Evolutionary conservation across 2,797 vertebrate genomes (phyloP).

Genomic region (Cynodonichthys magdalenae): DNA sequence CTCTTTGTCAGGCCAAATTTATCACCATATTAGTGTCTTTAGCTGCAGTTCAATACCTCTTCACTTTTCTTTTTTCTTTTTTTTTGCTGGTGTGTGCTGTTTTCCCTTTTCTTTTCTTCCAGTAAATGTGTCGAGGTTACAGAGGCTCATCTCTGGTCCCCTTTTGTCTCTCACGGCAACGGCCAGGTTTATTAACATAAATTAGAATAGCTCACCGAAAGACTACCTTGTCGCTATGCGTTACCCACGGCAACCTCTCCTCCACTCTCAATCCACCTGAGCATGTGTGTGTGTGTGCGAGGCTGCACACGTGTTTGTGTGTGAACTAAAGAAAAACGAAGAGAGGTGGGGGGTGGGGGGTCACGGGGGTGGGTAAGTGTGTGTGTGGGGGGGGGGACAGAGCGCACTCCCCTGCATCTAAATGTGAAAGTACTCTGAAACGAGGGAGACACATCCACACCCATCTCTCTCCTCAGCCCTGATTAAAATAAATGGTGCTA

Average conservation of each 20-base stretch:
- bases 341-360: conserved; percentile 18
- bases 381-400: conserved; percentile 29
- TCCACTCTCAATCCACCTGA: conserved; percentile 75
- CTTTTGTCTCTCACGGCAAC: conserved; percentile 81
- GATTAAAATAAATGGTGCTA: conserved; percentile 85
- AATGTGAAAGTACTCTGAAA: conserved; percentile 77
- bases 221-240: conserved; percentile 80
- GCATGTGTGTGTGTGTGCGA: conserved; percentile 31
- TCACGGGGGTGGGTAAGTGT: too few relatives aligned
- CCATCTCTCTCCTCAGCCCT: conserved; percentile 76
- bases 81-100: neutral
- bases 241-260: conserved; percentile 82
- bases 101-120: conserved; percentile 56
- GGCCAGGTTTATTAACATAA: conserved; percentile 84
- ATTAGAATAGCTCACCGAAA: conserved; percentile 84
- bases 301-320: conserved; percentile 29
- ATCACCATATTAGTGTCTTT: conserved; percentile 73
- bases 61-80: conserved; percentile 29
- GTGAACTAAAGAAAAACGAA: conserved; percentile 42
- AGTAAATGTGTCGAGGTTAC: conserved; percentile 77
- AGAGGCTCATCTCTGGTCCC: conserved; percentile 78
- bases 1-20: conserved; percentile 77
- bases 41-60: conserved; percentile 65
- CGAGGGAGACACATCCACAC: conserved; percentile 76
- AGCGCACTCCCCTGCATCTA: conserved; percentile 72